Percentiles rank a stretch among this genome's conserved stretches.
phyloP scores from a whole-genome alignment of 2,888 invertebrate genomes.

The Andrena fulva region DNA sequence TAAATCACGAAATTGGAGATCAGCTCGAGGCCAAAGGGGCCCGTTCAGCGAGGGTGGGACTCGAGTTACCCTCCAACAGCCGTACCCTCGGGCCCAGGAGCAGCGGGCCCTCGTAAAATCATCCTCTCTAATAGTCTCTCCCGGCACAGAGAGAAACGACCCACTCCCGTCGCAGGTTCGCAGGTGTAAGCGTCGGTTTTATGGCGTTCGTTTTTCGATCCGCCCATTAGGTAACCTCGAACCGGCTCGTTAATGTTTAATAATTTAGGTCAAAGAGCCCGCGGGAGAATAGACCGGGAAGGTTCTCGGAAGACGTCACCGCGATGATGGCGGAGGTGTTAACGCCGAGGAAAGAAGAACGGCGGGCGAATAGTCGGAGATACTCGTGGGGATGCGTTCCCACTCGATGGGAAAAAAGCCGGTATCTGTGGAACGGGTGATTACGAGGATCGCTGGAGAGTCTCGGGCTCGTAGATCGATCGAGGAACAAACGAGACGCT shows the following conservation, averaged over 20 bases:
- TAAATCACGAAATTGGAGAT: conserved; percentile 72
- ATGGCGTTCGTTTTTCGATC: conserved; percentile 20
- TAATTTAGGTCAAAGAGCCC: conserved; percentile 11
- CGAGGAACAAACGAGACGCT: conserved; percentile 7
- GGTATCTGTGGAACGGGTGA: background rate
- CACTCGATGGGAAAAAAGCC: background rate
- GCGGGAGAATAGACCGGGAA: background rate
- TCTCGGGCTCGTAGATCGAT: background rate
- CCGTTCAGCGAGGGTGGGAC: conserved; percentile 17
- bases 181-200: conserved; percentile 56
- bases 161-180: background rate
- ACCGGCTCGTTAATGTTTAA: conserved; percentile 43
- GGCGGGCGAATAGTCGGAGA: background rate
- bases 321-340: background rate
- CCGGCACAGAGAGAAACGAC: conserved; percentile 4
- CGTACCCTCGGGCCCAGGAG: background rate
- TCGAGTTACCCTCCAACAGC: conserved; percentile 21
- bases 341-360: background rate
- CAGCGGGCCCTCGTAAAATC: conserved; percentile 55
- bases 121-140: conserved; percentile 46
- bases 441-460: background rate
- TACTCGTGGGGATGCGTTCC: background rate
- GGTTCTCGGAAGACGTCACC: background rate
- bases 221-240: conserved; percentile 30
- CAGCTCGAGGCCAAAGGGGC: conserved; percentile 30